Percentiles rank a stretch among this genome's conserved stretches.
phyloP scores from a whole-genome alignment of 2,888 invertebrate species.

The Exephanes ischioxanthus region DNA sequence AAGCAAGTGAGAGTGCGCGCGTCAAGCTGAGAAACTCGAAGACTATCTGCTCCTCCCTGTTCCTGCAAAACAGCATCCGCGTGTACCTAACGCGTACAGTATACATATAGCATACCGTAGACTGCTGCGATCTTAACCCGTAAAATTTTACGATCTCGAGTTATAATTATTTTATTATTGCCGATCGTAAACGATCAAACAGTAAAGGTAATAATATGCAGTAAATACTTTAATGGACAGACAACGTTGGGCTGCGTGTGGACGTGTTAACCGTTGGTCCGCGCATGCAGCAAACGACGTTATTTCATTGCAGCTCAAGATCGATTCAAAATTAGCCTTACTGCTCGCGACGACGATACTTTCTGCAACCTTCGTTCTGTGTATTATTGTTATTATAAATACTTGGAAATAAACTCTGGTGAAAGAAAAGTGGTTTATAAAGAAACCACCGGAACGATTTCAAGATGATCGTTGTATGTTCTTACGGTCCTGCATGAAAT shows the following conservation, averaged over 20 bases:
- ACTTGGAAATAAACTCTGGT: background rate
- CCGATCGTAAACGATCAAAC: conserved; percentile 82
- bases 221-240: conserved; percentile 82
- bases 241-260: conserved; percentile 38
- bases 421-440: background rate
- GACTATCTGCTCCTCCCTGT: conserved; percentile 37
- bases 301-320: conserved; percentile 17
- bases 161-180: conserved; percentile 84
- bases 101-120: conserved; percentile 45
- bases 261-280: conserved; percentile 43
- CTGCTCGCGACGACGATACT: background rate
- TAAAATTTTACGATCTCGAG: conserved; percentile 80
- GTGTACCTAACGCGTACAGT: conserved; percentile 55
- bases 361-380: conserved; percentile 3
- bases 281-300: conserved; percentile 30
- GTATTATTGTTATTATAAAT: background rate
- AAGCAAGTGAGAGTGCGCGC: conserved; percentile 49
- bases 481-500: background rate
- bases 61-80: conserved; percentile 46
- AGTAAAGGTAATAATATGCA: conserved; percentile 82
- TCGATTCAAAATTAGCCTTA: conserved; percentile 36
- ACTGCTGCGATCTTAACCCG: conserved; percentile 71
- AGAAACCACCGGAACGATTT: background rate
- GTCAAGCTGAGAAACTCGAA: conserved; percentile 47
- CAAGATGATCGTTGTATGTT: background rate